A percentile compares a stretch with the other conserved stretches of the same genome.
Evolutionary conservation across 2,113 vertebrate species (phyloP).

Genomic region (Ochotona princeps): DNA sequence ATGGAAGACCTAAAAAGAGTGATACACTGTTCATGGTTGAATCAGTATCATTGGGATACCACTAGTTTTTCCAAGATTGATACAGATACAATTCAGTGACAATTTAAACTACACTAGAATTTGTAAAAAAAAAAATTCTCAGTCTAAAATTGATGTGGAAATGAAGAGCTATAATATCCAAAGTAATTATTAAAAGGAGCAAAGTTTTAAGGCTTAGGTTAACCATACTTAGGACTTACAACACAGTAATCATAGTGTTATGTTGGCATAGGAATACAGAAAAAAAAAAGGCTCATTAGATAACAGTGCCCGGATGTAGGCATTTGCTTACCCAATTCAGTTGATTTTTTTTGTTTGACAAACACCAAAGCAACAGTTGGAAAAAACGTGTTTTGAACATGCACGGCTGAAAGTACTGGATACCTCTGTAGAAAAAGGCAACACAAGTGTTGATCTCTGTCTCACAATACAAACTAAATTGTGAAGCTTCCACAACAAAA

Average conservation of each 20-base stretch:
- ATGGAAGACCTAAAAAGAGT: background rate
- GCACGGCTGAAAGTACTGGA: background rate
- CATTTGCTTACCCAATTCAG: background rate
- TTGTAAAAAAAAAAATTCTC: background rate
- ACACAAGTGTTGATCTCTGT: background rate
- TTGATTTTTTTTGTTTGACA: background rate
- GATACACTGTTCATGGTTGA: background rate
- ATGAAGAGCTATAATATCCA: background rate
- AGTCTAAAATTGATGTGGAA: slow-evolving; percentile 14
- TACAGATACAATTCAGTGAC: background rate
- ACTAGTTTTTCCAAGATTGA: background rate
- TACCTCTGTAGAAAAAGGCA: background rate
- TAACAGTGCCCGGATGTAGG: background rate
- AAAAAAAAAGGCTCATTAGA: background rate
- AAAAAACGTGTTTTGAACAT: background rate
- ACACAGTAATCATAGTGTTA: background rate
- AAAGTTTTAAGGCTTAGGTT: background rate
- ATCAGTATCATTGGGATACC: background rate
- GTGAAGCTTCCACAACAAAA: slow-evolving; percentile 17
- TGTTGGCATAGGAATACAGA: background rate
- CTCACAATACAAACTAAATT: background rate
- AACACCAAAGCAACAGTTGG: background rate
- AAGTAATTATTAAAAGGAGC: background rate
- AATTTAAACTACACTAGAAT: background rate
- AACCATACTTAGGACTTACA: slow-evolving; percentile 16